phyloP scores from a whole-genome alignment of 2,888 invertebrate species.

The Drosophila subquinaria region DNA sequence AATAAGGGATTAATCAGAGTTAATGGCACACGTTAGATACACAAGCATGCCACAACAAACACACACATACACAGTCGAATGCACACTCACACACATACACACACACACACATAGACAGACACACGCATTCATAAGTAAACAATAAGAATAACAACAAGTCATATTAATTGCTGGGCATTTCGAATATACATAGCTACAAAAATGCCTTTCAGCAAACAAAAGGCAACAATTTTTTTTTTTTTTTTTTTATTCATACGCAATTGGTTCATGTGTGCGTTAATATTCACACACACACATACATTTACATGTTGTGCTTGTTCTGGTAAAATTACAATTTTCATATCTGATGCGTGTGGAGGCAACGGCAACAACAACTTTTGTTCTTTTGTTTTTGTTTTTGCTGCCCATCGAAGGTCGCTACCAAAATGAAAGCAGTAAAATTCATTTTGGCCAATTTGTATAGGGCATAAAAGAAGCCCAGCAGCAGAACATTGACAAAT shows the following conservation, averaged over 20 bases:
- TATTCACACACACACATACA: slow-evolving; percentile 48
- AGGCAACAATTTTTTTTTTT: slow-evolving; percentile 18
- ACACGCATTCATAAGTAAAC: slow-evolving; percentile 1
- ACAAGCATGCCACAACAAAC: slow-evolving; percentile 29
- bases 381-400: slow-evolving; percentile 34
- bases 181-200: slow-evolving; percentile 16
- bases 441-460: slow-evolving; percentile 31
- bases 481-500: slow-evolving; percentile 15
- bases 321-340: slow-evolving; percentile 75
- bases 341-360: slow-evolving; percentile 47
- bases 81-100: slow-evolving; percentile 3
- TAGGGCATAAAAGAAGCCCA: slow-evolving; percentile 15
- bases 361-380: slow-evolving; percentile 35
- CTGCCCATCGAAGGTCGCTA: slow-evolving; percentile 37
- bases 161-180: slow-evolving; percentile 49
- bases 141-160: slow-evolving; percentile 33
- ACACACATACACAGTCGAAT: slow-evolving; percentile 4
- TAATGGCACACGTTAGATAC: slow-evolving; percentile 54
- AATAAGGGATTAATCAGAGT: slow-evolving; percentile 76
- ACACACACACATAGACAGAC: slow-evolving; percentile 1
- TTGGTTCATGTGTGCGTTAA: slow-evolving; percentile 45
- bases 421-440: slow-evolving; percentile 33
- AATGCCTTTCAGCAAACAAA: slow-evolving; percentile 42
- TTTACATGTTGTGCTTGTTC: slow-evolving; percentile 36
- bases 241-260: slow-evolving; percentile 61